phyloP scores from a whole-genome alignment of 2,113 vertebrate genomes.

The Vidua macroura region DNA sequence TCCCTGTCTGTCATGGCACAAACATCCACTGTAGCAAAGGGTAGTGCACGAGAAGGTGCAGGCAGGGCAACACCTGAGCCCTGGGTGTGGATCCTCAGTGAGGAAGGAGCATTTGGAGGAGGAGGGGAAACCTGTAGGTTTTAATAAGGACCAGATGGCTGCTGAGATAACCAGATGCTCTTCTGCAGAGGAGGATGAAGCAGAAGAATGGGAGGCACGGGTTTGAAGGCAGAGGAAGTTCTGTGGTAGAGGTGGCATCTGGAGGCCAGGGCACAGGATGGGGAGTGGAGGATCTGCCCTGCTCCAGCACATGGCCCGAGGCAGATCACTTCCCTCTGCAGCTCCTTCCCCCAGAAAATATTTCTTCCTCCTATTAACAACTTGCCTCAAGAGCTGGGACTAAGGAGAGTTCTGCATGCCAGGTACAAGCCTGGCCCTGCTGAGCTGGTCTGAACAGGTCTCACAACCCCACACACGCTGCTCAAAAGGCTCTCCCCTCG shows the following conservation, averaged over 20 bases:
- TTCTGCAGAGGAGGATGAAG: not conserved
- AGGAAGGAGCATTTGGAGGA: not conserved
- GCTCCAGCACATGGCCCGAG: not conserved
- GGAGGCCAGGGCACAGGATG: not conserved
- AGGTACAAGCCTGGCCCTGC: not conserved
- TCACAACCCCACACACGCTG: not conserved
- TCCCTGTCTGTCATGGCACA: not conserved
- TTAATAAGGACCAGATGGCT: not conserved
- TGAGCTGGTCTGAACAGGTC: constrained; percentile 19
- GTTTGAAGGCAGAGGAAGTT: not conserved
- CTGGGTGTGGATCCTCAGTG: not conserved
- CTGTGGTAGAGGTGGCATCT: not conserved
- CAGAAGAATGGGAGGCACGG: not conserved
- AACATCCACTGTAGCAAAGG: not conserved
- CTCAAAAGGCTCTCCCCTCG: not conserved
- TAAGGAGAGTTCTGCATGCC: not conserved
- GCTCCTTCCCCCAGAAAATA: not conserved
- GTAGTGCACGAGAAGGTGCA: fast-evolving
- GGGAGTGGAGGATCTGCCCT: not conserved
- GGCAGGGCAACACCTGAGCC: not conserved
- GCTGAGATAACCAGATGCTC: not conserved
- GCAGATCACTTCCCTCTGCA: constrained; percentile 6
- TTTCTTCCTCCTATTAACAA: not conserved
- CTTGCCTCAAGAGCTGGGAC: constrained; percentile 1
- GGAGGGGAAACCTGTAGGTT: not conserved